phyloP scores from a whole-genome alignment of 2,888 invertebrate genomes.

The Drosophila ezoana region DNA sequence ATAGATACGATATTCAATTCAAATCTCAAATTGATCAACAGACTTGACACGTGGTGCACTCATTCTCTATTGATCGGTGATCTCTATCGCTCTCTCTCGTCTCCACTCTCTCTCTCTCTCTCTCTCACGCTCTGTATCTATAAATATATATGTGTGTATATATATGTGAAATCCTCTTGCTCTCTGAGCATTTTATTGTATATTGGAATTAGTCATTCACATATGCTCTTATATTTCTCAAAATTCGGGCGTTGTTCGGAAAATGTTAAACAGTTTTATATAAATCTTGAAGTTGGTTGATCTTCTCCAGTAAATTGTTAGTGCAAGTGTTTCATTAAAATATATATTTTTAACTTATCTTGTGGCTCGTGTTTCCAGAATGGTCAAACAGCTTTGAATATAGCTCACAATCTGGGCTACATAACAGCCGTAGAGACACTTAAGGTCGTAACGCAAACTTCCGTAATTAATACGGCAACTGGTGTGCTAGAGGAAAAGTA shows the following conservation, averaged over 20 bases:
- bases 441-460: constrained; percentile 94
- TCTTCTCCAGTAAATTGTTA: not conserved
- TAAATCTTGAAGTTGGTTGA: not conserved
- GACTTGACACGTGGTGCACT: not conserved
- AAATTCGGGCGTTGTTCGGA: constrained; percentile 26
- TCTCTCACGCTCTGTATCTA: not conserved
- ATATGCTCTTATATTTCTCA: not conserved
- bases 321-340: no score
- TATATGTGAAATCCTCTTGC: not conserved
- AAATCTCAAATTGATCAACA: not conserved
- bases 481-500: constrained; percentile 93
- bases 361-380: constrained; percentile 87
- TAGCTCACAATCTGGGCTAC: constrained; percentile 98
- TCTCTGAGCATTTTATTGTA: not conserved
- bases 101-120: no score
- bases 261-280: constrained; percentile 13
- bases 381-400: constrained; percentile 98
- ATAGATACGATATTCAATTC: constrained; percentile 1
- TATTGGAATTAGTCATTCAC: not conserved
- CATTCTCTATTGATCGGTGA: not conserved
- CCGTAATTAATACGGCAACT: constrained; percentile 87
- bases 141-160: not conserved
- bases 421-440: constrained; percentile 99
- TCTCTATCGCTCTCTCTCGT: not conserved
- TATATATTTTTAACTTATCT: not conserved